These are phyloP conservation scores for Pseudorhiza aurosa DNA, from an alignment of 30 jellyfish, hydroid and myxozoan genomes.

Conservation along the genomic window DNA sequence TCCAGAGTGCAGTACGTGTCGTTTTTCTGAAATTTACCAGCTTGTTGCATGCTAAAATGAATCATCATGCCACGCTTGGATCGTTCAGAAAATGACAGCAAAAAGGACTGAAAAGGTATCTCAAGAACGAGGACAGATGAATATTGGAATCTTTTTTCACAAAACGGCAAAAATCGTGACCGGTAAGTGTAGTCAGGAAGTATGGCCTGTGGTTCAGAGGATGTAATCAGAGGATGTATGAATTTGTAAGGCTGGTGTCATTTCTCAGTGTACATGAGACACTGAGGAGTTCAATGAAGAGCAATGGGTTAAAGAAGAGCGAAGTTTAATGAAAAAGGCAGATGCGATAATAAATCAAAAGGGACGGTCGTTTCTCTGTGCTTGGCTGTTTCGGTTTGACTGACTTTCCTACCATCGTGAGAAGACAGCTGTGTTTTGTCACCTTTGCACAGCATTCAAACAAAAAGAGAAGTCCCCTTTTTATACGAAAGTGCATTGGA, in stretches of 20 bases:
- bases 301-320: slow-evolving; percentile 32
- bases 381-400: slow-evolving; percentile 11
- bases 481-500: slow-evolving; percentile 8
- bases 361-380: background rate
- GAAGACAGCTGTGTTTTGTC: slow-evolving; percentile 40
- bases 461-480: slow-evolving; percentile 32
- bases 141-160: slow-evolving; percentile 23
- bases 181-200: slow-evolving; percentile 2
- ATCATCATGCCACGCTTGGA: slow-evolving; percentile 40
- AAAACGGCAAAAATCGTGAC: slow-evolving; percentile 42
- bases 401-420: slow-evolving; percentile 11
- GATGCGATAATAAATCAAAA: background rate
- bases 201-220: background rate
- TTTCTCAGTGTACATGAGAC: background rate
- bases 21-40: slow-evolving; percentile 15
- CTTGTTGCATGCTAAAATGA: slow-evolving; percentile 16
- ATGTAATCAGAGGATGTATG: slow-evolving; percentile 2
- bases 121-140: slow-evolving; percentile 39
- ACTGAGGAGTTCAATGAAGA: slow-evolving; percentile 24
- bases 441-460: slow-evolving; percentile 32
- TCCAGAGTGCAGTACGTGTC: slow-evolving; percentile 9
- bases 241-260: background rate
- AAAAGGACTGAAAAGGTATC: slow-evolving; percentile 28
- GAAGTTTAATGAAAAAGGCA: slow-evolving; percentile 16
- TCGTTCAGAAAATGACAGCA: slow-evolving; percentile 29